These are phyloP conservation scores for Etia nguti DNA, from an alignment of 2,113 vertebrate genomes.

Conservation along the genomic window DNA sequence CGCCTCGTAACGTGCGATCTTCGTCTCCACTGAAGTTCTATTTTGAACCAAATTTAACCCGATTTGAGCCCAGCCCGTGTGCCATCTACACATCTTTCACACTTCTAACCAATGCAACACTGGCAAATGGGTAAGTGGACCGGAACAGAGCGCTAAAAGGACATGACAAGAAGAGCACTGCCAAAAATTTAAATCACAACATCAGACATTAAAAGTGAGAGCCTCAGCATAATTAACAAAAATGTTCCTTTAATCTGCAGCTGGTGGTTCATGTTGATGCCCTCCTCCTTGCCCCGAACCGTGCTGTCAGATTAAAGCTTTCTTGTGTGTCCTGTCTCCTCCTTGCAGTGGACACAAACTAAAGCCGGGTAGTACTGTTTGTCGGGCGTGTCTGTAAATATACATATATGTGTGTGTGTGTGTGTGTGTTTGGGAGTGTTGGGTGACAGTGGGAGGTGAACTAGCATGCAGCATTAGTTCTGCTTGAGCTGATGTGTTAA, in stretches of 20 bases:
- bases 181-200: not conserved
- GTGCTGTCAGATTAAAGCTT: not conserved
- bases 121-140: not conserved
- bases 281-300: not conserved
- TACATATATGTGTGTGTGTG: not conserved
- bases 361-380: not conserved
- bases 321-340: not conserved
- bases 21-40: not conserved
- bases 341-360: not conserved
- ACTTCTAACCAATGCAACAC: not conserved
- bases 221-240: not conserved
- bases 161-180: not conserved
- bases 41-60: not conserved
- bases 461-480: slow-evolving; percentile 68
- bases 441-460: slow-evolving; percentile 60
- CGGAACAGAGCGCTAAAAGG: not conserved
- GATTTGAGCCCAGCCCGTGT: not conserved
- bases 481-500: slow-evolving; percentile 77
- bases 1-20: no score
- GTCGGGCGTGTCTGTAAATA: not conserved
- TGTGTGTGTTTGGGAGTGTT: not conserved
- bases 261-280: not conserved
- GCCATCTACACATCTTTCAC: not conserved
- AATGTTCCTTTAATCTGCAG: not conserved
- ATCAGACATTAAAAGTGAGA: not conserved